Percentiles rank a stretch among this genome's conserved stretches.
These are phyloP conservation scores for Holcopasites calliopsidis DNA, from an alignment of 1,140 invertebrate genomes.

Conservation along the genomic window DNA sequence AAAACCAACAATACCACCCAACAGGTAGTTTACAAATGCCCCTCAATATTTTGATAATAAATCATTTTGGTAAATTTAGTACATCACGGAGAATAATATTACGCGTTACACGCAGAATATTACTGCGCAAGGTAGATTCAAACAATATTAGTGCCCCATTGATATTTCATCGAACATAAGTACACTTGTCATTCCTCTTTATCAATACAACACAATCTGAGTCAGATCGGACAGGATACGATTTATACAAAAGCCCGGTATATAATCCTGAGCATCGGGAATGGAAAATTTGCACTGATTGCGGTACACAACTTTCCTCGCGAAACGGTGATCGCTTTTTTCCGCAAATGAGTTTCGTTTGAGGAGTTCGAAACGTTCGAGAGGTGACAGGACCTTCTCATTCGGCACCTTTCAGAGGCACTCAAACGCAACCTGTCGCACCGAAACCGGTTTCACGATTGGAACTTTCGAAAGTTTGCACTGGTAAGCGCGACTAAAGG, in stretches of 20 bases:
- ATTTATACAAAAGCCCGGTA: neutral
- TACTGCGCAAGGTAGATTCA: too few relatives aligned
- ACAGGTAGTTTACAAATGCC: slow-evolving; percentile 8
- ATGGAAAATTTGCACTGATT: neutral
- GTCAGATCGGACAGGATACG: neutral
- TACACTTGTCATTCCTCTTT: too few relatives aligned
- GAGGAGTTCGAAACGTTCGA: slow-evolving; percentile 10
- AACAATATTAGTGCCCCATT: too few relatives aligned
- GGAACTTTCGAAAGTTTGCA: slow-evolving; percentile 56
- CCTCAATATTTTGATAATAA: neutral
- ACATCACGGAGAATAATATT: too few relatives aligned
- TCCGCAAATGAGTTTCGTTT: slow-evolving; percentile 2
- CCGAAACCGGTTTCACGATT: slow-evolving; percentile 50
- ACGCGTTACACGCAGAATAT: too few relatives aligned
- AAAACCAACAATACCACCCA: slow-evolving; percentile 2
- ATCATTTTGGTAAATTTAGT: neutral
- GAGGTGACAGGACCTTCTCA: slow-evolving; percentile 35
- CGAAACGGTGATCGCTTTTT: slow-evolving; percentile 20
- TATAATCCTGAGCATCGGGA: neutral
- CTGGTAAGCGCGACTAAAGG: slow-evolving; percentile 58
- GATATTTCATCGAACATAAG: too few relatives aligned
- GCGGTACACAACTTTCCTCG: neutral
- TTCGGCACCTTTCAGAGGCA: slow-evolving; percentile 38
- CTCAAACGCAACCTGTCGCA: slow-evolving; percentile 54
- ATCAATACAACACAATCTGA: too few relatives aligned